Evolutionary conservation across 2,113 vertebrate genomes (phyloP).

Genomic region (Aepyceros melampus): DNA sequence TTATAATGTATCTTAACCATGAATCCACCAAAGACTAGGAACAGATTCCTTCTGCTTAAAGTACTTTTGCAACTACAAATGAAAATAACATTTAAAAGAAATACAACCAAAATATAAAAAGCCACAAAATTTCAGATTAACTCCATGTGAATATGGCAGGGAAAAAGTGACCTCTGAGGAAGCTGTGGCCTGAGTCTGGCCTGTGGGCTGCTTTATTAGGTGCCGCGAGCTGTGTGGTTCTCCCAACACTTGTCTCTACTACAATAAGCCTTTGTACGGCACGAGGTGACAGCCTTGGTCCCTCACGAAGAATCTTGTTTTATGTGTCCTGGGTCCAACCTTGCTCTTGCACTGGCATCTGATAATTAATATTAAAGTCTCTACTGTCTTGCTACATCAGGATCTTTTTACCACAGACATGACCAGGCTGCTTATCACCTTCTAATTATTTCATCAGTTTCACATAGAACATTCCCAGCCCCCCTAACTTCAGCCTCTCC

Average conservation of each 20-base stretch:
- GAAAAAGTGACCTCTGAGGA: too few species aligned
- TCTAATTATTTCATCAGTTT: neutral
- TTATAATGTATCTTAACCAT: neutral
- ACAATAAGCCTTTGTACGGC: accelerated
- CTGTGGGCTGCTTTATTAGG: too few species aligned
- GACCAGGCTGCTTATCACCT: neutral
- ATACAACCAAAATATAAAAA: neutral
- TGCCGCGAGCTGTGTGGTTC: neutral
- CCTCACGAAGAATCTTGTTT: neutral
- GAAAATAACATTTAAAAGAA: neutral
- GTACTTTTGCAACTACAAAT: neutral
- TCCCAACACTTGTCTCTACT: neutral
- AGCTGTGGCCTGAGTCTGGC: neutral
- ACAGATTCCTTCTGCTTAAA: neutral
- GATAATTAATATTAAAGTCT: neutral
- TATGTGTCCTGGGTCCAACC: neutral
- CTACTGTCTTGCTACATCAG: neutral
- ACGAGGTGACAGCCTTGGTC: neutral
- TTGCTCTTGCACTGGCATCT: neutral
- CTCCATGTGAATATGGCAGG: neutral
- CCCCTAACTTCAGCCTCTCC: neutral
- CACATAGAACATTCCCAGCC: neutral
- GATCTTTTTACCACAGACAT: neutral
- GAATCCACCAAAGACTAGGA: neutral
- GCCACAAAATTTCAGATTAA: neutral